Base-by-base conservation (phyloP, 2,113 vertebrate species). In the Manacus vitellinus region DNA sequence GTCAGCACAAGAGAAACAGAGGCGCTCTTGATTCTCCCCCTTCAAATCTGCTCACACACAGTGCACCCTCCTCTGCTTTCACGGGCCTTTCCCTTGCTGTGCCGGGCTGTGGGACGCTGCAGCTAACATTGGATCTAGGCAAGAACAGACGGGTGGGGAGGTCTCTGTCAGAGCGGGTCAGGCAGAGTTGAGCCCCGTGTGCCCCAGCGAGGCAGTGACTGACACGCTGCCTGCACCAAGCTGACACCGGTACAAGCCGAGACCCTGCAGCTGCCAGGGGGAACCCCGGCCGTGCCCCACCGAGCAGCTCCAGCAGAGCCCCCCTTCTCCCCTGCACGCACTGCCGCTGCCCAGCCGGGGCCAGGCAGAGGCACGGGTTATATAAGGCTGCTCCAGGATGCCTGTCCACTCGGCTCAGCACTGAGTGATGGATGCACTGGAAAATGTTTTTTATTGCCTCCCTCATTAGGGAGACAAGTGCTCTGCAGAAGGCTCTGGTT, bases 371-470 rank as follows among this genome's bases (percentile, higher is more conserved):
- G 30, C 58, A 66, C 0, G 0, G 39, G 6, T 88, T 73, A n/a
- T 3, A 7, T 49, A 63, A 92, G 72, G 75, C 8, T 77, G 44
- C 63, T 88, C 51, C 70, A 55, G 75, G 75, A 67, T 15, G 65
- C 72, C 74, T 82, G 83, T 92, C 58, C 65, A 73, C 52, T 51
- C 1, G 2, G 51, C 83, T 92, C 85, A 88, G 92, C 12, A 1
- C 46, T 20, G 70, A 88, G 62, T 43, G 85, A 95, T 68, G 72
- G 82, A 90, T 74, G 59, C 12, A 33, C 33, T 61, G 78, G 37
- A n/a, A 90, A 94, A 80, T 77, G 86, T 11, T 66, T 91, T 89
- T 75, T 58, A 58, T 93, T 85, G 85, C 78, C 71, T 93, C 63
- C 37, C 67, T 92, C 76, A 23, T 67, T 72, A 83, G 55, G 35